Evolutionary conservation across 2,888 invertebrate species (phyloP), one percentile per base, ranked within the genome.

Genomic region (Drosophila suboccidentalis): DNA sequence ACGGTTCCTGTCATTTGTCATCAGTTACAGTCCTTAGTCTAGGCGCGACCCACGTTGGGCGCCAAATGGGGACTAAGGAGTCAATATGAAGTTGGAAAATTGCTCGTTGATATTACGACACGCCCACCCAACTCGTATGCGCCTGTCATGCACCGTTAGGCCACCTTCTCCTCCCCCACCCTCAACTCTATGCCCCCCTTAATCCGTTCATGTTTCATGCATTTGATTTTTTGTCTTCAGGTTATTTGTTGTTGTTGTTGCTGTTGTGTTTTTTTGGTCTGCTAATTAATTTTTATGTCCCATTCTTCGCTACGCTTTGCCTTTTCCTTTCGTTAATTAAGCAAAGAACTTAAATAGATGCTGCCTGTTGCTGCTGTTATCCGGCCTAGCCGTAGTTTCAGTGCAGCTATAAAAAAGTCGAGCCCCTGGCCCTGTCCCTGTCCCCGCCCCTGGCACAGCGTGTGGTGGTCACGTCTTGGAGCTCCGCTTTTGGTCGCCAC

Each of bases 281-380:
- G 78, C 72, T 85, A 85, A 85, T 85, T 85, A 87, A 87, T 84
- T 84, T 84, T 84, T 76, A 84, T 85, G 85, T 78, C 74, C 85
- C 80, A 75, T 75, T 79, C 81, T 76, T 78, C 61, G 85, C 76
- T 77, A 85, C 86, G 87, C 86, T 85, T 71, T 72, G 75, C 68
- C 51, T 71, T 78, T 82, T 71, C 78, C 76, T 69, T 80, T 75
- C 72, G 74, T 83, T 85, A 85, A 85, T 85, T 85, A 85, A 82
- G 85, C 76, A 86, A 80, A 83, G 86, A 85, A 82, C 87, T 82
- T 69, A 74, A 81, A 83, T 77, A 78, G 75, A 75, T 69, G 70
- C 66, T 64, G 51, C 59, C 13, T 71, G 60, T 53, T 64, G 63
- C 66, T 49, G 71, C 60, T 64, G 39, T 39, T 72, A 69, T 69